These are phyloP conservation scores for Pristionchus entomophagus DNA, from an alignment of 2,888 invertebrate genomes.

Conservation along the genomic window DNA sequence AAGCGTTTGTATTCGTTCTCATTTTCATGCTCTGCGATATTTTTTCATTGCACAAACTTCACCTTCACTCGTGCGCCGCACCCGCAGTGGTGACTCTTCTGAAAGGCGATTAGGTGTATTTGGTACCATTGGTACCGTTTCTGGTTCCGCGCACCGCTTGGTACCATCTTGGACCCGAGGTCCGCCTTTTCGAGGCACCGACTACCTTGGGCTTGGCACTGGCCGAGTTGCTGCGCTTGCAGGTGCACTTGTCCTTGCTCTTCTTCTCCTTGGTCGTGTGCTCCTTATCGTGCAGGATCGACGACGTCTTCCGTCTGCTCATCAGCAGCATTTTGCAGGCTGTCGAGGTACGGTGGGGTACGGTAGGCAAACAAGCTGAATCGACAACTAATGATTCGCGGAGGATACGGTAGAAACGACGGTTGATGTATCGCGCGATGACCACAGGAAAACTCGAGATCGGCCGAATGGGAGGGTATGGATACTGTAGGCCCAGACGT, in stretches of 20 bases:
- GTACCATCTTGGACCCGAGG: not conserved
- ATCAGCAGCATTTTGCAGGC: conserved; percentile 46
- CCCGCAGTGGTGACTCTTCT: not conserved
- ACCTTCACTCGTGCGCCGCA: not conserved
- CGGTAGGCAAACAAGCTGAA: conserved; percentile 1
- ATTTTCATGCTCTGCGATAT: not conserved
- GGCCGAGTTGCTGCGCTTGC: conserved; percentile 40
- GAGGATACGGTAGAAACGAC: not conserved
- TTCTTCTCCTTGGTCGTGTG: conserved; percentile 23
- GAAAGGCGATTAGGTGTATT: not conserved
- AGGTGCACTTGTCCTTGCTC: conserved; percentile 31
- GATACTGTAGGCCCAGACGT: too few species aligned
- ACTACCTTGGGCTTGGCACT: conserved; percentile 20
- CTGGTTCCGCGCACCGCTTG: not conserved
- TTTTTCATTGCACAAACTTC: too few species aligned
- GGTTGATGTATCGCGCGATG: not conserved
- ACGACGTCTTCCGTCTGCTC: conserved; percentile 46
- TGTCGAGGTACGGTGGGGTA: not conserved
- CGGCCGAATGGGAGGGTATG: too few species aligned
- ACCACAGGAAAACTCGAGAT: not conserved
- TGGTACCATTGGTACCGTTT: not conserved
- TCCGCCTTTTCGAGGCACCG: not conserved
- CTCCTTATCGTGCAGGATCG: conserved; percentile 29
- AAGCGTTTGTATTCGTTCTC: not conserved
- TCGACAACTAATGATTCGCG: not conserved